Conservation (phyloP, 2,888 invertebrate species). For the Brenthis ino region DNA sequence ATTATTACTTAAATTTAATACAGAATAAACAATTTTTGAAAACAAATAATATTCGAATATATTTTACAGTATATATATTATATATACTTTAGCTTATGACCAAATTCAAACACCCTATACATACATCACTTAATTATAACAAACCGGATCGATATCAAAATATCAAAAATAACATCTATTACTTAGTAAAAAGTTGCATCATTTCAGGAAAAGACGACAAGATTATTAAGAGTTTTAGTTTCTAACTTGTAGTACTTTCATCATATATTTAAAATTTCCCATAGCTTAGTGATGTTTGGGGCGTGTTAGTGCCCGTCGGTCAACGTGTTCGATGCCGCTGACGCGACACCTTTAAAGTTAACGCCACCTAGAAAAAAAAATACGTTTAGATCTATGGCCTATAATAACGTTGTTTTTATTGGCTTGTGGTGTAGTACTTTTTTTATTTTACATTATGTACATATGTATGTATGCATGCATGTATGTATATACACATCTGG, state of each 20-base stretch:
- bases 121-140: neutral
- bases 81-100: too few relatives aligned
- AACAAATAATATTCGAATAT: too few relatives aligned
- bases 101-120: too few relatives aligned
- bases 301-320: conserved; percentile 27
- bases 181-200: neutral
- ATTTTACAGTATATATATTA: too few relatives aligned
- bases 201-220: conserved; percentile 8
- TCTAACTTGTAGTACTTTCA: neutral
- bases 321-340: conserved; percentile 23
- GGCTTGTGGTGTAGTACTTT: too few relatives aligned
- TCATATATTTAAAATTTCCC: conserved; percentile 4
- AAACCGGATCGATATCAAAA: neutral
- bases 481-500: too few relatives aligned
- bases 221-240: neutral
- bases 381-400: neutral
- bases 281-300: neutral
- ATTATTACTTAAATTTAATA: too few relatives aligned
- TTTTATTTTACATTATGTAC: too few relatives aligned
- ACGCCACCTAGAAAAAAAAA: conserved; percentile 37
- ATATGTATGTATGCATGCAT: too few relatives aligned
- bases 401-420: too few relatives aligned
- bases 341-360: conserved; percentile 24
- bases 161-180: conserved; percentile 3
- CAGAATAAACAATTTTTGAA: too few relatives aligned